Base-by-base conservation (phyloP, 35 echinoderm and acorn worm species). In the Diadema setosum region DNA sequence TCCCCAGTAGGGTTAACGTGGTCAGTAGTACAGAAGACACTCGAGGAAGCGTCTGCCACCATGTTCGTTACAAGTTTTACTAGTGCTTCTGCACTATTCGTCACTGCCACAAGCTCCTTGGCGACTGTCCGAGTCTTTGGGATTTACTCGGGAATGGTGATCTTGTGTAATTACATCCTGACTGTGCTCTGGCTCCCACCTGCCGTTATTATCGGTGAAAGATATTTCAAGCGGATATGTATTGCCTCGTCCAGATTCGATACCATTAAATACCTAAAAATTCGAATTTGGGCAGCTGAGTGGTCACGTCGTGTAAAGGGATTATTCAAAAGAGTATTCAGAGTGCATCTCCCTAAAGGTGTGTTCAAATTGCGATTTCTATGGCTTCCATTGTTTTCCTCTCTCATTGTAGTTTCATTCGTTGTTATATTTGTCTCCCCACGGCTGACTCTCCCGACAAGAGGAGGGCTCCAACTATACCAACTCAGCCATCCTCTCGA, bases 11-110 rank as follows among this genome's bases (percentile, higher is more conserved):
- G n/a, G 17, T 18, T 21, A 12, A 9, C 44, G 0, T 26, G 65
- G 20, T 16, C 48, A 1, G 43, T 83, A 2, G 27, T 93, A 14
- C 55, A 45, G 29, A 81, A 85, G 70, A n/a, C n/a, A n/a, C 42
- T 82, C n/a, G 14, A 58, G 55, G 84, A 94, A 7, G 92, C 86
- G n/a, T 55, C 80, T 45, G 8, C 70, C 8, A 90, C 87, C 8
- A 85, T 94, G 87, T 90, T 94, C 31, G 92, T 94, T 9, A 94
- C 92, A 15, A 94, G 92, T 86, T 85, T 94, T 18, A 94, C 92
- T 6, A 94, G 82, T 18, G 80, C 92, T 7, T n/a, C 92, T 6
- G 92, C 92, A 14, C 82, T 94, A 2, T 94, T 80, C 82, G 69
- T 74, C 41, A 90, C 82, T 17, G 61, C 58, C 0, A 45, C 80